Evolutionary conservation across 2,113 vertebrate genomes (phyloP), one percentile per base, ranked within the genome.

Genomic region (Tetrax tetrax): DNA sequence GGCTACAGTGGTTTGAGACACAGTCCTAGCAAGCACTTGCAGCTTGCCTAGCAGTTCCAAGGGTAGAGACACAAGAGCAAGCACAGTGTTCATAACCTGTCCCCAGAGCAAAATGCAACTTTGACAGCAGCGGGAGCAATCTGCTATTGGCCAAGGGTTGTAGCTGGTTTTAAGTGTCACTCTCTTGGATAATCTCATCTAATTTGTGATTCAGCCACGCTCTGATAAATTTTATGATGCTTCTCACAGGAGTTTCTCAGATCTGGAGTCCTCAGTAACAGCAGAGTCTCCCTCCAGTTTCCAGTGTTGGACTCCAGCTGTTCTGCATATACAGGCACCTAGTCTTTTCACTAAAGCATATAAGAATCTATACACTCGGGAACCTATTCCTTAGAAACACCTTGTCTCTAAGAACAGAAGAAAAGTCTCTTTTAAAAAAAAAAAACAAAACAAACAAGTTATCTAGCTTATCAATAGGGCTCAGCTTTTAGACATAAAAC

Each of bases 401-500:
- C 31, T 78, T 6, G 68, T 48, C 43, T 75, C 60, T 64, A 78
- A 71, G 38, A 94, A 79, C 33, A 87, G 81, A 90, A 94, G 31
- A 64, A 80, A 89, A 91, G 35, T 4, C 24, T 37, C 37, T 61
- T 12, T 12, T 7, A 23, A 27, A 54, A 70, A 56, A 18, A 56
- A 56, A 25, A 70, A 56, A 18, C 31, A 56, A 25, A 25, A 25
- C 47, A 69, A 45, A 37, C 61, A 50, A 45, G 0, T 5, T 38
- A 65, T 84, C 54, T 47, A 90, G 68, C 29, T 92, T 95, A 93
- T 37, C 87, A 95, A 43, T 31, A 78, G 43, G 48, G 69, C 69
- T 83, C 74, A 70, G 75, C 33, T 80, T 94, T 89, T 68, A 89
- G 86, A 87, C 28, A 51, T 71, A 69, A 95, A 96, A 45, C 54